Evolutionary conservation across 2,113 vertebrate genomes (phyloP), one percentile per base, ranked within the genome.

Genomic region (Anguilla rostrata): DNA sequence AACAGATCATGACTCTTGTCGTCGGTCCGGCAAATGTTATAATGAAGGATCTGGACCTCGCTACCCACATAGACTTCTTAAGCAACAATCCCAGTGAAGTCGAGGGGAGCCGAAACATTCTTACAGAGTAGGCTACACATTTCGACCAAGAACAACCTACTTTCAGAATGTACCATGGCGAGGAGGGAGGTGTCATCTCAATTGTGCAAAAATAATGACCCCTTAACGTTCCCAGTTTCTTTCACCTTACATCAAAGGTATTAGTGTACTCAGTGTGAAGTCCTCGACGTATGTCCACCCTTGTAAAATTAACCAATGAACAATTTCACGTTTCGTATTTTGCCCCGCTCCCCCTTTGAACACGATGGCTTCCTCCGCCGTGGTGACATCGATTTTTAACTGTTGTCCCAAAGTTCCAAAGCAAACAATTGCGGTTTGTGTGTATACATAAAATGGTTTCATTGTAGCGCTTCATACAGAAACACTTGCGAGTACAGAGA

Each of bases 361-460:
- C 16, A 26, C 49, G 89, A 86, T 92, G 88, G 86, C 75, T 46
- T 81, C 84, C 53, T 87, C 92, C 87, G 53, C 78, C 63, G 86
- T 88, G 87, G 84, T 81, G 78, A 86, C 89, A 88, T 90, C 89
- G 90, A 91, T 92, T 92, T 53, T 53, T 89, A 87, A 90, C 91
- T 91, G 88, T 90, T 91, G 84, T 87, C 85, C 85, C 18, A 89
- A 88, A 90, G 88, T 92, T 90, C 81, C 56, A 81, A 83, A 86
- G 75, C 86, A 87, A 88, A 87, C 84, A 86, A 87, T 85, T 49
- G 87, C 57, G 39, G 29, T 29, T 53, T 81, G 34, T 88, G 81
- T 84, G 81, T 82, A 49, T 81, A 66, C 43, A 41, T 7, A 85
- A 63, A 83, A 9, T 57, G 43, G 3, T 2, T 22, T 46, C 39